A percentile compares a stretch with the other conserved stretches of the same genome.
Conservation (phyloP, 2,797 vertebrate genomes). For the Peromyscus eremicus region DNA sequence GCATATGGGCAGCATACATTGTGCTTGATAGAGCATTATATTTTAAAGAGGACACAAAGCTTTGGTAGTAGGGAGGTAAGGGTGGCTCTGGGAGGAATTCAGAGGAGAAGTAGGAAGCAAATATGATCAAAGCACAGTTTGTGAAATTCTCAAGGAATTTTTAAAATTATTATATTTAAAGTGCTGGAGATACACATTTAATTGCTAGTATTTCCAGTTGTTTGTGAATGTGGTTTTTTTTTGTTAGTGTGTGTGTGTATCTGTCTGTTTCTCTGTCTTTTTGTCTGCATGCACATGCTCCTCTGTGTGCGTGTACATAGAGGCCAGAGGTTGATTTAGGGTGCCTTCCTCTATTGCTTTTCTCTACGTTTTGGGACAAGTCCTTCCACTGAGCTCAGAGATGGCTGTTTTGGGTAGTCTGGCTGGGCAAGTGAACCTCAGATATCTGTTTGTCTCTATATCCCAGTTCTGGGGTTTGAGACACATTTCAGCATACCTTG, state of each 20-base stretch:
- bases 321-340: neutral
- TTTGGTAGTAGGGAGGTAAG: no score
- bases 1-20: no score
- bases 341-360: neutral
- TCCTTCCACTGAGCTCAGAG: neutral
- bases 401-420: neutral
- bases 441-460: neutral
- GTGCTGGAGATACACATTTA: neutral
- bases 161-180: neutral
- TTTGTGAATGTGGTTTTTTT: conserved; percentile 15
- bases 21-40: neutral
- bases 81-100: neutral
- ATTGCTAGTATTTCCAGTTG: conserved; percentile 56
- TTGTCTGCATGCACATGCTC: neutral
- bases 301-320: neutral
- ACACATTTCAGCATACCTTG: neutral
- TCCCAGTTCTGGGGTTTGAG: neutral
- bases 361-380: neutral
- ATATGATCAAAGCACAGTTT: neutral
- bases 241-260: neutral
- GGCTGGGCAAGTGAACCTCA: neutral
- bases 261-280: neutral
- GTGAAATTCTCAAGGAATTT: neutral
- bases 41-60: neutral
- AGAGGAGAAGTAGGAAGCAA: neutral